A percentile compares a stretch with the other conserved stretches of the same genome.
Evolutionary conservation across 2,797 vertebrate genomes (phyloP).

Genomic region (Orestias chungarensis): DNA sequence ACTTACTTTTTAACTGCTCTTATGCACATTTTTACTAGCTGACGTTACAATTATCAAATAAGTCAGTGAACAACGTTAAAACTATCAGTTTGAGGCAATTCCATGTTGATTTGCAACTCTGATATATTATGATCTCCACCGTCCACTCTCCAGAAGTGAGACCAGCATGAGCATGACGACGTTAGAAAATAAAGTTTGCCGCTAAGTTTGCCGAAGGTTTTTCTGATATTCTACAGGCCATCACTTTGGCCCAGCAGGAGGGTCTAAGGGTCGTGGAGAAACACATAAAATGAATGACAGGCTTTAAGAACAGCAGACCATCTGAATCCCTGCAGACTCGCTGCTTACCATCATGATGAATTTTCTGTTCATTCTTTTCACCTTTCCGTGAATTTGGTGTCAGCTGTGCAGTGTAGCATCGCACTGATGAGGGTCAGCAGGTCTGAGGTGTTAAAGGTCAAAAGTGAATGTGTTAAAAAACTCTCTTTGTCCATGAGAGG

Average conservation of each 20-base stretch:
- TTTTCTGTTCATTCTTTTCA: conserved; percentile 78
- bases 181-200: conserved; percentile 67
- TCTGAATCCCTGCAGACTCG: conserved; percentile 56
- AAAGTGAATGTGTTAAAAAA: too few species aligned
- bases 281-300: conserved; percentile 61
- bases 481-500: too few species aligned
- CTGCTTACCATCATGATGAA: conserved; percentile 62
- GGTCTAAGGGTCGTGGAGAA: conserved; percentile 59
- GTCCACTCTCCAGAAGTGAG: conserved; percentile 62
- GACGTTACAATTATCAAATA: conserved; percentile 13
- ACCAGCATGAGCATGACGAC: conserved; percentile 69
- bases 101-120: conserved; percentile 52
- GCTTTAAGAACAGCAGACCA: conserved; percentile 55
- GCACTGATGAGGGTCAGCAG: conserved; percentile 33
- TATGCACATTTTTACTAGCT: conserved; percentile 9
- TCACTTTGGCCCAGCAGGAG: conserved; percentile 26
- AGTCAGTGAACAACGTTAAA: conserved; percentile 45
- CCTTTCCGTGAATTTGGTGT: conserved; percentile 70
- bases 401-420: conserved; percentile 45
- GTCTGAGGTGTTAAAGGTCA: conserved; percentile 38
- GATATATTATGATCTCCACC: conserved; percentile 74
- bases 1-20: background rate
- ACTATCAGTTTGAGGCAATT: conserved; percentile 56
- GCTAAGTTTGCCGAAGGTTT: conserved; percentile 62
- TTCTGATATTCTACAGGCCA: conserved; percentile 49